phyloP scores from a whole-genome alignment of 1,140 invertebrate genomes.

The Pogonomyrmex barbatus region DNA sequence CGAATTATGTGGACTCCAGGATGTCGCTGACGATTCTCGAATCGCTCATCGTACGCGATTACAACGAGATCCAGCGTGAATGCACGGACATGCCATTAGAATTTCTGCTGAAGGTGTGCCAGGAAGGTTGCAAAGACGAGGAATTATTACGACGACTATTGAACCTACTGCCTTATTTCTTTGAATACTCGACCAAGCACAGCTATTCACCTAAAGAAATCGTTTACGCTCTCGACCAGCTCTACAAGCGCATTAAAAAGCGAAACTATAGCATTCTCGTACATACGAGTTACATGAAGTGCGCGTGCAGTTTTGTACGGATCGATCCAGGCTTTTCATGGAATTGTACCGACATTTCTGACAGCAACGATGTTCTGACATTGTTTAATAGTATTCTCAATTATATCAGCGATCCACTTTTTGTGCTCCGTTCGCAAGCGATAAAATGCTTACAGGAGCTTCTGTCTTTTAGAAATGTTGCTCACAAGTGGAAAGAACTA shows the following conservation, averaged over 20 bases:
- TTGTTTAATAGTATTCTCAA: constrained; percentile 75
- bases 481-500: constrained; percentile 73
- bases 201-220: constrained; percentile 22
- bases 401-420: constrained; percentile 78
- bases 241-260: constrained; percentile 51
- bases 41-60: constrained; percentile 55
- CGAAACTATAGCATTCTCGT: constrained; percentile 78
- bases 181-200: constrained; percentile 59
- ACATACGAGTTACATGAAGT: constrained; percentile 78
- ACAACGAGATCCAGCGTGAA: constrained; percentile 59
- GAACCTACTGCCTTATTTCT: constrained; percentile 72
- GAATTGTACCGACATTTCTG: neutral
- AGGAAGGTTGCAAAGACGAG: constrained; percentile 68
- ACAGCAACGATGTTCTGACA: constrained; percentile 46
- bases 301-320: constrained; percentile 77
- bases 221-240: constrained; percentile 51
- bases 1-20: constrained; percentile 59
- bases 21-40: constrained; percentile 74
- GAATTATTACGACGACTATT: constrained; percentile 66
- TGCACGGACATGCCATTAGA: constrained; percentile 50
- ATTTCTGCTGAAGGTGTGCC: constrained; percentile 69
- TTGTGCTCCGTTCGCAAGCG: constrained; percentile 82
- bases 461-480: constrained; percentile 71
- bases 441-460: constrained; percentile 80
- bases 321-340: constrained; percentile 60